Base-by-base conservation (phyloP, 2,888 invertebrate species). In the Catocala fraxini region DNA sequence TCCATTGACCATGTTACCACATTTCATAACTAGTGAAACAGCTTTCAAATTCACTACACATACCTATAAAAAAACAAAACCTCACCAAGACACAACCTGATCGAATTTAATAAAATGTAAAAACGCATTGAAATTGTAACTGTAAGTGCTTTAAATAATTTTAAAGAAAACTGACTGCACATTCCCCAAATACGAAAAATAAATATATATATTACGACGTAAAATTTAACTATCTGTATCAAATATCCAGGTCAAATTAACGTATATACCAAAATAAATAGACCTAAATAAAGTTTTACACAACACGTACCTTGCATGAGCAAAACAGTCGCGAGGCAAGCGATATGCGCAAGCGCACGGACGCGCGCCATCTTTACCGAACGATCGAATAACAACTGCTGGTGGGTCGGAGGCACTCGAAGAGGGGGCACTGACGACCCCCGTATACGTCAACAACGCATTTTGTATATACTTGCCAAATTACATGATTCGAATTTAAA, bases 331-430 rank as follows among this genome's bases (percentile, higher is more conserved):
- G 72, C 73, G 60, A 80, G 51, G 60, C 64, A 65, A 57, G 71
- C 70, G 59, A 78, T 11, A 25, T 63, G 70, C 70, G 67, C 69
- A 42, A 41, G 63, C 67, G 68, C 80, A 65, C 69, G 70, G 59
- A 54, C 58, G 54, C 71, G 70, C 71, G 80, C 75, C 89, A 89
- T 89, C 83, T 84, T 88, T 78, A 73, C 80, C 58, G 66, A 56
- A 39, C 68, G 68, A 53, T 46, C 60, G 46, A 39, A 25, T 55
- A 60, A 25, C 53, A 52, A 47, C 58, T 65, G 71, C 69, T 64
- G 68, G 57, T 63, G 51, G 6, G 35, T 33, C 9, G 12, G 25
- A 25, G 25, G 25, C 9, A 39, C 9, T 12, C 12, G 55, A 71
- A 75, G 75, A 68, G 77, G 72, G 72, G 74, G 70, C 63, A 63